Base-by-base conservation (phyloP, 2,113 vertebrate genomes). In the Leptobrachium ailaonicum region DNA sequence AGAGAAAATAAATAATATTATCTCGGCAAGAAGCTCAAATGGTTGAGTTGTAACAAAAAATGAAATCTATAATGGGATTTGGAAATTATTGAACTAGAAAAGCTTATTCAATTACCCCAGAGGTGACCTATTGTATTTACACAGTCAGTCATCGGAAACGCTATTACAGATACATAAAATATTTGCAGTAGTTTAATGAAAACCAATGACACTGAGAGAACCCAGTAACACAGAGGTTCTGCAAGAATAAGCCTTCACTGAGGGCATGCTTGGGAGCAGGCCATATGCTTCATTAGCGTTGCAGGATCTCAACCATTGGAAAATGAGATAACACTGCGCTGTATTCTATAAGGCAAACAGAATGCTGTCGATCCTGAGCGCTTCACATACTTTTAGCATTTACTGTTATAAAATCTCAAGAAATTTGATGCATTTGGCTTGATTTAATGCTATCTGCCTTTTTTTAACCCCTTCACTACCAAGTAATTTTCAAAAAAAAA, bases 231-330 rank as follows among this genome's bases (percentile, higher is more conserved):
- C 63, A 70, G 50, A 63, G 32, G 67, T 71, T 78, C 67, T 78
- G 54, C 42, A 77, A 41, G 76, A 67, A 78, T 62, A 43, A 63
- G 53, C 47, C 56, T 71, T 14, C 41, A 71, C 50, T 44, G 71
- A 71, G 76, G 4, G 58, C 69, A 78, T 78, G 40, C 58, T 78
- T 78, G 76, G 76, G 68, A 70, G 7, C 67, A 12, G 56, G 76
- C 76, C 76, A 78, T 78, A 71, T 78, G 68, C 20, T 78, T 71
- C 54, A 78, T 78, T 78, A 71, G 67, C 42, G 69, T 71, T 71
- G 63, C 20, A 63, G 56, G 14, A 77, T 62, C 14, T 20, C 45
- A 77, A 77, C 14, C 10, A 69, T 14, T 68, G 69, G 68, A 77
- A 69, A 32, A 47, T 20, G 63, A 13, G 47, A 53, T 67, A 68